These are phyloP conservation scores for Thera obeliscata DNA, from an alignment of 2,888 invertebrate genomes.

Conservation along the genomic window DNA sequence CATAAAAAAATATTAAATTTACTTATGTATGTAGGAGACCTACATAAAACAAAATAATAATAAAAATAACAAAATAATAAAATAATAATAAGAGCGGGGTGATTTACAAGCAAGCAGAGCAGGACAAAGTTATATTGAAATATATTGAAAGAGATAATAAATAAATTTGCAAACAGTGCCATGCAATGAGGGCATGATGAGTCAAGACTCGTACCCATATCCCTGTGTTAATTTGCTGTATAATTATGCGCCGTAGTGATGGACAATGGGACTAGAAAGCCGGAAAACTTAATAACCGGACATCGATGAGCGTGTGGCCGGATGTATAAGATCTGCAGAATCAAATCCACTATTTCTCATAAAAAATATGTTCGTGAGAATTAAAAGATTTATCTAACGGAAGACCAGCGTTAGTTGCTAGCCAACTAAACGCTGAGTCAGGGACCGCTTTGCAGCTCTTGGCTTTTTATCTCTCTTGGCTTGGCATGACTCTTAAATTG, in stretches of 20 bases:
- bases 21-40: too few relatives aligned
- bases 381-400: too few relatives aligned
- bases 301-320: neutral
- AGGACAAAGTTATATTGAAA: neutral
- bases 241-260: conserved; percentile 41
- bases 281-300: conserved; percentile 2
- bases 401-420: too few relatives aligned
- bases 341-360: too few relatives aligned
- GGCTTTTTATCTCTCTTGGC: too few relatives aligned
- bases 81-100: neutral
- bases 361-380: too few relatives aligned
- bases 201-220: conserved; percentile 59
- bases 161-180: conserved; percentile 27
- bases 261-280: neutral
- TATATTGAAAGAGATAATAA: conserved; percentile 12
- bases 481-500: too few relatives aligned
- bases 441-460: too few relatives aligned
- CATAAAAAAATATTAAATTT: too few relatives aligned
- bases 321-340: neutral
- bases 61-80: too few relatives aligned
- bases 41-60: too few relatives aligned
- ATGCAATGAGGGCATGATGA: conserved; percentile 46
- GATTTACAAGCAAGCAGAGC: neutral
- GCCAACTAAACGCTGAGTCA: too few relatives aligned
- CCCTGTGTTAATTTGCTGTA: conserved; percentile 66